phyloP scores from a whole-genome alignment of 1,140 invertebrate species.

The Drosophila ironensis region DNA sequence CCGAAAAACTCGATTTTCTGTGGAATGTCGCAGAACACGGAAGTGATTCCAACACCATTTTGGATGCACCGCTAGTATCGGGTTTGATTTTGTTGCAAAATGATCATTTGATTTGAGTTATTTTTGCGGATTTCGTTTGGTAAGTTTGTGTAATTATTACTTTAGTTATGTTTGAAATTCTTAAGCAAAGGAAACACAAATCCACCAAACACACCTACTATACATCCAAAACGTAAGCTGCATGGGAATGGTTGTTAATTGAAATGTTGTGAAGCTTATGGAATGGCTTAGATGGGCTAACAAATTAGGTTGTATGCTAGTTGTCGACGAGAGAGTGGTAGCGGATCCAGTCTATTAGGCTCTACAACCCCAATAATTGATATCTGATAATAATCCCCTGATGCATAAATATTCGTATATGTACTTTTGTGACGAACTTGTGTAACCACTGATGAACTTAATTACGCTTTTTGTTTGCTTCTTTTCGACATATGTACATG shows the following conservation, averaged over 20 bases:
- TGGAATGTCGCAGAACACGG: background rate
- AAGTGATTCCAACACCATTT: background rate
- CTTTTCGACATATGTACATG: slow-evolving; percentile 38
- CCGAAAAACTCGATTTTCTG: background rate
- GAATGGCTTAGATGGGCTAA: slow-evolving; percentile 22
- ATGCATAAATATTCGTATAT: no score
- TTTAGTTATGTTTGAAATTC: background rate
- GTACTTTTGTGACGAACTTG: slow-evolving; percentile 5
- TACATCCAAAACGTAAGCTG: slow-evolving; percentile 38
- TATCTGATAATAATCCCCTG: no score
- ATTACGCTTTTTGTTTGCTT: slow-evolving; percentile 48
- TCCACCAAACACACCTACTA: slow-evolving; percentile 4
- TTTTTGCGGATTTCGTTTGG: slow-evolving; percentile 26
- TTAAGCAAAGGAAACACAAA: background rate
- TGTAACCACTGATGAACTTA: slow-evolving; percentile 42
- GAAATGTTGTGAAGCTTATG: slow-evolving; percentile 59
- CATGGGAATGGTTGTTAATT: slow-evolving; percentile 66
- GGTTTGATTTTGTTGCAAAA: slow-evolving; percentile 8
- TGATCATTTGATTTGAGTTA: slow-evolving; percentile 27
- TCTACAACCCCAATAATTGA: background rate
- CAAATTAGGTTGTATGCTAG: slow-evolving; percentile 27
- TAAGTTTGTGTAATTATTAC: slow-evolving; percentile 23
- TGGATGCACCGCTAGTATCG: background rate
- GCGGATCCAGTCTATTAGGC: slow-evolving; percentile 11
- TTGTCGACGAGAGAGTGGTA: slow-evolving; percentile 34